phyloP scores from a whole-genome alignment of 2,113 vertebrate species.

The Rattus norvegicus region DNA sequence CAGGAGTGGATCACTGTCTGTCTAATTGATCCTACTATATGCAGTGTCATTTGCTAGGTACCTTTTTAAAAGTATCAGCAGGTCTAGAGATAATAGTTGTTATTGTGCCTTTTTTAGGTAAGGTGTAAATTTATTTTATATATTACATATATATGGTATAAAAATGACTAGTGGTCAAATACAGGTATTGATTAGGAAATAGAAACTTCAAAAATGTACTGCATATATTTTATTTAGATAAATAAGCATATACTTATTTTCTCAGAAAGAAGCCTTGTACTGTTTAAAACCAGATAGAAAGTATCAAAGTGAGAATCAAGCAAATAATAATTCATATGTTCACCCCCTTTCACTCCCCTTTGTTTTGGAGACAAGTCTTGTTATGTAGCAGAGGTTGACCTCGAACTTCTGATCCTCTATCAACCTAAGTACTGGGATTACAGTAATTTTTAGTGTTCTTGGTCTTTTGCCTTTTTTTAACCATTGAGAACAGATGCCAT shows the following conservation, averaged over 20 bases:
- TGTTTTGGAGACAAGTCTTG: neutral
- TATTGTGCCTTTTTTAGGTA: neutral
- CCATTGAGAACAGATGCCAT: conserved; percentile 22
- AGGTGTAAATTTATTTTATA: neutral
- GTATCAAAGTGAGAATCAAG: too few species aligned
- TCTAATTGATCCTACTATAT: conserved; percentile 29
- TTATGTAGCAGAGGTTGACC: neutral
- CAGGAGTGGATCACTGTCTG: neutral
- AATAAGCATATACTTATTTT: conserved; percentile 35
- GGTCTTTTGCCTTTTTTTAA: conserved; percentile 15
- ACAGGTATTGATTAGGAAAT: conserved; percentile 27
- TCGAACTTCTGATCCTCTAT: neutral
- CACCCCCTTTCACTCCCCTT: neutral
- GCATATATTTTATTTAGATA: neutral
- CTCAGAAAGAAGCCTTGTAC: neutral
- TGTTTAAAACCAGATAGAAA: neutral
- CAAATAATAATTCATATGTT: neutral
- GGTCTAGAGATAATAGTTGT: neutral
- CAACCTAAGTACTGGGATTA: neutral
- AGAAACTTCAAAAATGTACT: neutral
- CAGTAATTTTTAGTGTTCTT: neutral
- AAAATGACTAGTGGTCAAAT: conserved; percentile 47
- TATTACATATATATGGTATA: neutral
- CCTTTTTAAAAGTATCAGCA: conserved; percentile 5
- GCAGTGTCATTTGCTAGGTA: neutral